A percentile compares a stretch with the other conserved stretches of the same genome.
Conservation (phyloP, 2,888 invertebrate species). For the Drosophila longiperda region DNA sequence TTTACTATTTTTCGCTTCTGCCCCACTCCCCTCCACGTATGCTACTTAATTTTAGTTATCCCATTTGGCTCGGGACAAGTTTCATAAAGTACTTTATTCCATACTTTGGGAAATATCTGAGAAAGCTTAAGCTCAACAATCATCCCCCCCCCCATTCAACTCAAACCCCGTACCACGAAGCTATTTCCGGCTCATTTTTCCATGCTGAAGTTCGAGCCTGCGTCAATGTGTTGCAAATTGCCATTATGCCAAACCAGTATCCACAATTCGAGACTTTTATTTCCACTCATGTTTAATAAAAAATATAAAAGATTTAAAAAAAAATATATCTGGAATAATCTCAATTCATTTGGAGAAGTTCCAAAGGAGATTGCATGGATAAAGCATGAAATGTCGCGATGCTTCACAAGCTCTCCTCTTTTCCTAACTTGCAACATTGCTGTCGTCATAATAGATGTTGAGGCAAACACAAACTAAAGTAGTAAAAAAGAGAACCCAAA, state of each 20-base stretch:
- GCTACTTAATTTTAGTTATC: slow-evolving; percentile 41
- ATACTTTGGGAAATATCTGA: slow-evolving; percentile 46
- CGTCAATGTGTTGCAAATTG: slow-evolving; percentile 15
- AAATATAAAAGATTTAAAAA: slow-evolving; percentile 3
- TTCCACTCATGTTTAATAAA: slow-evolving; percentile 11
- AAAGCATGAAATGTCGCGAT: slow-evolving; percentile 2
- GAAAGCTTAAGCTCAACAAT: slow-evolving; percentile 6
- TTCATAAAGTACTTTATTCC: slow-evolving; percentile 51
- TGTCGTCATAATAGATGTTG: not conserved
- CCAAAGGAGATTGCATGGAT: not conserved
- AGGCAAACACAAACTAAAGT: slow-evolving; percentile 31
- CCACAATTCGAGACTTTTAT: slow-evolving; percentile 58
- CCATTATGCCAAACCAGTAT: slow-evolving; percentile 17
- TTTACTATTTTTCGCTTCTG: slow-evolving; percentile 12
- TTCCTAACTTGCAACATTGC: not conserved
- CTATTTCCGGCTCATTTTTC: slow-evolving; percentile 56
- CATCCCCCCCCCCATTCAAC: not conserved
- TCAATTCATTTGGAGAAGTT: slow-evolving; percentile 26
- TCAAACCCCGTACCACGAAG: not conserved
- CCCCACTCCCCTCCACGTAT: slow-evolving; percentile 5
- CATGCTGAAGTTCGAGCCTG: slow-evolving; percentile 15
- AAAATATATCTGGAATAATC: slow-evolving; percentile 1
- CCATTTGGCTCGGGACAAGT: not conserved
- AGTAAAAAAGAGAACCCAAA: not conserved
- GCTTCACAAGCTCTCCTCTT: slow-evolving; percentile 17